Evolutionary conservation across 2,797 vertebrate genomes (phyloP), one percentile per base, ranked within the genome.

Genomic region (Chiroxiphia lanceolata): DNA sequence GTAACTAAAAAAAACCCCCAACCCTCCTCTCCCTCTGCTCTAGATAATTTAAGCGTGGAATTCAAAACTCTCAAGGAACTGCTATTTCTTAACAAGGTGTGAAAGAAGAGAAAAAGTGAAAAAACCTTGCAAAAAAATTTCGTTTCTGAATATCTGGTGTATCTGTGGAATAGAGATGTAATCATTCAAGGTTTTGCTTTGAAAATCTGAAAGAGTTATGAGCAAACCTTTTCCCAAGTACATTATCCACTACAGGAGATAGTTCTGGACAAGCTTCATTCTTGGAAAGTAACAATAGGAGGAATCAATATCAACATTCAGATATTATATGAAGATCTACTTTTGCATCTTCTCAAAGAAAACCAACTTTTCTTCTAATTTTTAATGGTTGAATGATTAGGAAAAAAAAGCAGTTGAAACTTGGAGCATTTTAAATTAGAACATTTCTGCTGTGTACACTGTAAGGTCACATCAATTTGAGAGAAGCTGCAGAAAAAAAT

Each of bases 371-470:
- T 83, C 40, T 59, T 63, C 26, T 60, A 13, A 45, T 71, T 68
- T 96, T 61, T 59, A 69, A 48, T 44, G 38, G 29, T 21, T 75
- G 38, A 70, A 68, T 78, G 29, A 75, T 85, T 94, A 71, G 53
- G 26, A 51, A 59, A 84, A 33, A 65, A 61, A 22, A 19, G 2
- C 21, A 53, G 23, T 17, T 81, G 31, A 42, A 86, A 78, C 31
- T 81, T 74, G 87, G 61, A 77, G 7, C 33, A 29, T 83, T 83
- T 83, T 70, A 95, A 92, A 89, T 91, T 51, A 87, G 68, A 94
- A 69, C 13, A 61, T 36, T 69, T 95, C 56, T 72, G 56, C 71
- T 93, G 54, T 71, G 64, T 81, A 61, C 45, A 36, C 21, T 8
- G 1, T 90, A 79, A 92, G 84, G 67, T 87, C 81, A 89, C 29